A percentile compares a stretch with the other conserved stretches of the same genome.
These are phyloP conservation scores for Diachrysia chrysitis DNA, from an alignment of 2,888 invertebrate species.

Conservation along the genomic window DNA sequence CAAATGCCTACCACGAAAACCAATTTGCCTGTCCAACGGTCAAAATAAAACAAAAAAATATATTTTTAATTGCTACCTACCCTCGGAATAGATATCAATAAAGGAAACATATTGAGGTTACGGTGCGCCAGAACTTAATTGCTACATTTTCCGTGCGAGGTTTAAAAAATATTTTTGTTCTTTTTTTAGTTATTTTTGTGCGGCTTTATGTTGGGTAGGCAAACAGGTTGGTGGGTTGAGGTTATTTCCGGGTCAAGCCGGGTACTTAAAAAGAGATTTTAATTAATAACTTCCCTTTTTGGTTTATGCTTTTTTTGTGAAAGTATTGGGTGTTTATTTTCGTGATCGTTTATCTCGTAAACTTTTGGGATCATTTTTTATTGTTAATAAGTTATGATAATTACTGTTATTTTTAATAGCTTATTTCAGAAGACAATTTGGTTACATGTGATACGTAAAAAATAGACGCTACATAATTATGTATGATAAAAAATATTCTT, in stretches of 20 bases:
- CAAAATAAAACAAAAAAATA: constrained; percentile 33
- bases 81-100: constrained; percentile 58
- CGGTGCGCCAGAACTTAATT: constrained; percentile 20
- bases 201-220: background rate
- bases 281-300: constrained; percentile 5
- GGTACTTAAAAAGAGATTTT: constrained; percentile 3
- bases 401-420: too few relatives aligned
- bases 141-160: background rate
- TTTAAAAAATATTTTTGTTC: background rate
- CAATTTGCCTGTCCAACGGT: constrained; percentile 51
- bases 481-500: too few relatives aligned
- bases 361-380: background rate
- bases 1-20: constrained; percentile 57
- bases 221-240: background rate
- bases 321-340: background rate
- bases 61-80: constrained; percentile 57
- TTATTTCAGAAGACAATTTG: too few relatives aligned
- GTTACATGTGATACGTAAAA: too few relatives aligned
- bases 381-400: background rate
- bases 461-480: too few relatives aligned
- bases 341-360: background rate
- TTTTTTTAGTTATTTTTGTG: too few relatives aligned
- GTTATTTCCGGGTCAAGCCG: background rate
- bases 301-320: background rate
- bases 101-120: constrained; percentile 47